phyloP scores from a whole-genome alignment of 2,113 vertebrate genomes.

The Apodemus speciosus region DNA sequence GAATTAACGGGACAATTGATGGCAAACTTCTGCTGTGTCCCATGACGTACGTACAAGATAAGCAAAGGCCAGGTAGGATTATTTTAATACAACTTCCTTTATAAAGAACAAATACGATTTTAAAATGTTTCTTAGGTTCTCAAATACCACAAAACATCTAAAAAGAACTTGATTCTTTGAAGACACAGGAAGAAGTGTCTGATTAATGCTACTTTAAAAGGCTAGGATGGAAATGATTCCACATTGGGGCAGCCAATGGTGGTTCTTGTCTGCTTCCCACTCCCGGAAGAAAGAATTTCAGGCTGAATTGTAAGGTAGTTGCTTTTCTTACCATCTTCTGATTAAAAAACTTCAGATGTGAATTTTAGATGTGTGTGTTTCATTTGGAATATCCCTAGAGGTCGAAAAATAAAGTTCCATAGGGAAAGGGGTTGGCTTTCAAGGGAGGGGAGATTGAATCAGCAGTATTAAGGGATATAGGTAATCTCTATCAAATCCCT shows the following conservation, averaged over 20 bases:
- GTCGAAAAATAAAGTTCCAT: neutral
- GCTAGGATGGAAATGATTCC: neutral
- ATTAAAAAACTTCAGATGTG: neutral
- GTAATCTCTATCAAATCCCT: neutral
- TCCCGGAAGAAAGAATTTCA: neutral
- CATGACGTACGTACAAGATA: neutral
- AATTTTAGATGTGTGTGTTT: neutral
- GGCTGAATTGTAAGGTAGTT: neutral
- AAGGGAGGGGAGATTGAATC: neutral
- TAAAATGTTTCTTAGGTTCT: slow-evolving; percentile 22
- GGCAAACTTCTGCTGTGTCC: neutral
- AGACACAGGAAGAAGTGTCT: neutral
- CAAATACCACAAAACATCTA: neutral
- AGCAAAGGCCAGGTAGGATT: neutral
- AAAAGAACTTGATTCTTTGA: neutral
- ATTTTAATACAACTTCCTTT: slow-evolving; percentile 3
- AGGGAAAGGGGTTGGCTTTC: neutral
- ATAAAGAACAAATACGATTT: slow-evolving; percentile 17
- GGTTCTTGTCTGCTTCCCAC: neutral
- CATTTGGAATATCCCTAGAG: neutral
- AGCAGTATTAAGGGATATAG: too few species aligned
- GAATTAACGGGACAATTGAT: neutral
- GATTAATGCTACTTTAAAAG: neutral
- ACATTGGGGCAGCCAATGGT: neutral
- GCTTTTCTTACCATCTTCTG: neutral